Conservation (phyloP, 2,113 vertebrate genomes). For the Aegotheles bennettii region DNA sequence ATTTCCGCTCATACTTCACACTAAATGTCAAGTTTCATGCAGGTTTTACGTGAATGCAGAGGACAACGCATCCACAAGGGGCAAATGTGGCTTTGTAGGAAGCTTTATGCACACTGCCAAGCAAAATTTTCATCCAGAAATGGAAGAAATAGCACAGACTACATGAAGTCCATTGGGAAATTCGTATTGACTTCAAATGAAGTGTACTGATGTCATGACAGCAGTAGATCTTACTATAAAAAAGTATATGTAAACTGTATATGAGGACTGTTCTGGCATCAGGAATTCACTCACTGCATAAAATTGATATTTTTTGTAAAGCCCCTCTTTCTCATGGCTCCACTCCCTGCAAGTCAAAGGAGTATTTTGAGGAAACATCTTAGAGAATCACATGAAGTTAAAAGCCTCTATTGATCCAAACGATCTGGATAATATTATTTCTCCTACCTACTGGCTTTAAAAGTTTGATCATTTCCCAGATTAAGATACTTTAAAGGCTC, state of each 20-base stretch:
- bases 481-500: neutral
- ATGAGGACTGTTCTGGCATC: neutral
- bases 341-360: accelerated
- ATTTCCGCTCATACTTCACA: neutral
- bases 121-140: neutral
- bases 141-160: neutral
- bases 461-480: neutral
- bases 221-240: neutral
- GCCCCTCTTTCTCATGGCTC: accelerated
- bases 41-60: neutral
- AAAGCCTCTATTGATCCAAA: accelerated
- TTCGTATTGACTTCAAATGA: neutral
- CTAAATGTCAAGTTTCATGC: slow-evolving; percentile 33
- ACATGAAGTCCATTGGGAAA: neutral
- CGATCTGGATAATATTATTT: neutral
- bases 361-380: neutral
- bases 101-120: neutral
- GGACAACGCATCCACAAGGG: neutral
- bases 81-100: neutral
- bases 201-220: neutral
- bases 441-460: neutral
- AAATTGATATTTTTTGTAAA: neutral
- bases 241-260: neutral
- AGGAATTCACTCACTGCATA: neutral
- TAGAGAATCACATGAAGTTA: neutral